Evolutionary conservation across 2,888 invertebrate genomes (phyloP).

Genomic region (Rhagium mordax): DNA sequence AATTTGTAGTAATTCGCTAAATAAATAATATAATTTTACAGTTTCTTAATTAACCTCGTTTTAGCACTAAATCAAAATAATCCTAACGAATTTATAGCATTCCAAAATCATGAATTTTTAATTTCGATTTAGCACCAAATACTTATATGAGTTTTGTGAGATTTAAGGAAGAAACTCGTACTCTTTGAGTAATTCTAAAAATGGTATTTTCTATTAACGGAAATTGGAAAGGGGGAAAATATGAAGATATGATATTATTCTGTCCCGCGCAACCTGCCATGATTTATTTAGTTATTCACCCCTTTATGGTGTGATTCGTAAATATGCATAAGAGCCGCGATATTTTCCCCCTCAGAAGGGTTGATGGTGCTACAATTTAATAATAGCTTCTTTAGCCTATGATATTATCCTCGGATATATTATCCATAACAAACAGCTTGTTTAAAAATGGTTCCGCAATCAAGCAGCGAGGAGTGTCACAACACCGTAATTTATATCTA

Average conservation of each 20-base stretch:
- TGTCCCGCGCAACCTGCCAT: background rate
- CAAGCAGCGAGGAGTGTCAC: slow-evolving; percentile 15
- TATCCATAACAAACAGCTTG: background rate
- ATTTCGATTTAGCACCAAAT: too few relatives aligned
- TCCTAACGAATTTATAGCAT: too few relatives aligned
- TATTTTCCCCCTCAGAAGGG: background rate
- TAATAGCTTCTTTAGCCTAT: background rate
- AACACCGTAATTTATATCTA: background rate
- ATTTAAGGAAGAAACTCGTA: too few relatives aligned
- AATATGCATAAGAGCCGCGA: slow-evolving; percentile 2
- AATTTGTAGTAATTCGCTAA: too few relatives aligned
- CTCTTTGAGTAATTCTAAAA: too few relatives aligned
- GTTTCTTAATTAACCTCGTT: too few relatives aligned
- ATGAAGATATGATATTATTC: background rate
- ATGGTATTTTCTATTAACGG: too few relatives aligned
- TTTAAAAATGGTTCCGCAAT: background rate
- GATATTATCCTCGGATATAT: background rate
- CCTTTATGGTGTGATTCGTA: slow-evolving; percentile 11
- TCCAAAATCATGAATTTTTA: too few relatives aligned
- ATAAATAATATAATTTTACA: too few relatives aligned
- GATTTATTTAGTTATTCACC: slow-evolving; percentile 22
- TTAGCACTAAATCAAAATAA: too few relatives aligned
- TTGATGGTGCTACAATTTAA: background rate
- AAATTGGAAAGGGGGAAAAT: background rate
- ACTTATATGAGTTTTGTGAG: too few relatives aligned